Evolutionary conservation across 2,797 vertebrate genomes (phyloP).

Genomic region (Centropyge bicolor): DNA sequence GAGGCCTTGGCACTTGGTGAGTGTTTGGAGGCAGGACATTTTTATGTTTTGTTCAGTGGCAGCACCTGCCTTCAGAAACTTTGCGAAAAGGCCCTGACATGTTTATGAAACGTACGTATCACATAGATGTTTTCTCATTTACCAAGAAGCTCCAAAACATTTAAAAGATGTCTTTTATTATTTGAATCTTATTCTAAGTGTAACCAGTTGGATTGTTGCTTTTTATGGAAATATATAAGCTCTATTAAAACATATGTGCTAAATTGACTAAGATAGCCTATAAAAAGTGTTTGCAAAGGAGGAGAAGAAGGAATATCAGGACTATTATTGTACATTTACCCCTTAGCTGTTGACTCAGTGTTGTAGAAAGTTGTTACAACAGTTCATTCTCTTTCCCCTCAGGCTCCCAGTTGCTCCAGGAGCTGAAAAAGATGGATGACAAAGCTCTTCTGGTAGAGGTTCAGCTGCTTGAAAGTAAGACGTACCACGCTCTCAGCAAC

Average conservation of each 20-base stretch:
- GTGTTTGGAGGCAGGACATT: conserved; percentile 55
- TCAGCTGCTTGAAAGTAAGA: conserved; percentile 98
- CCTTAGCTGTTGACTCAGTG: not conserved
- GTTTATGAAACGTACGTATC: not conserved
- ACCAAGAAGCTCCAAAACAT: not conserved
- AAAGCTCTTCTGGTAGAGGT: conserved; percentile 98
- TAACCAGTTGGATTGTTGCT: not conserved
- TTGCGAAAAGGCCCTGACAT: not conserved
- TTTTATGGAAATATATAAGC: not conserved
- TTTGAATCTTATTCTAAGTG: not conserved
- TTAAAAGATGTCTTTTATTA: not conserved
- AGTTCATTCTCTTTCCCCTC: not conserved
- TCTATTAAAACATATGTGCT: no score
- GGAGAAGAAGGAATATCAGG: not conserved
- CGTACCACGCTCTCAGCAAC: conserved; percentile 98
- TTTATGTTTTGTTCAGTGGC: not conserved
- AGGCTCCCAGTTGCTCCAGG: conserved; percentile 96
- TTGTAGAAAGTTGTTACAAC: not conserved
- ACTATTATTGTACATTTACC: not conserved
- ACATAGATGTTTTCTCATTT: not conserved
- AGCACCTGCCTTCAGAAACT: conserved; percentile 8
- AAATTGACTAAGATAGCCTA: no score
- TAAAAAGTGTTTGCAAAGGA: not conserved
- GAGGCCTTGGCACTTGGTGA: conserved; percentile 97
- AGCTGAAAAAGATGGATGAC: conserved; percentile 99